Conservation (phyloP, 2,113 vertebrate genomes). For the Sturnira hondurensis region DNA sequence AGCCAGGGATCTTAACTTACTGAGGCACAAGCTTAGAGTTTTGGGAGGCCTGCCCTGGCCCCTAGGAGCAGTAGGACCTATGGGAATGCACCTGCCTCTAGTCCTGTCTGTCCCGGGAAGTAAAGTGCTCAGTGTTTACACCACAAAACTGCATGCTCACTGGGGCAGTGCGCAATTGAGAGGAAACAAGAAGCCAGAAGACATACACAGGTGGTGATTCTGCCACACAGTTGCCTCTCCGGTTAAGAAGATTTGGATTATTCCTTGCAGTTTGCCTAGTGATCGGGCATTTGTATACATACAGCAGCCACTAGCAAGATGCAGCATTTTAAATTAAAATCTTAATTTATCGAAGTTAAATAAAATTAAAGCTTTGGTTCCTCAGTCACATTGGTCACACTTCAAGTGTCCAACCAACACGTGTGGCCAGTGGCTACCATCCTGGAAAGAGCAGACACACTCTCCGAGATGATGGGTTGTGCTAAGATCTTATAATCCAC, state of each 20-base stretch:
- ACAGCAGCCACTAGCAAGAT: rapidly evolving
- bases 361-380: not conserved
- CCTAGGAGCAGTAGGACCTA: not conserved
- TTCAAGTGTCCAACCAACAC: not conserved
- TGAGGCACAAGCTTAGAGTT: not conserved
- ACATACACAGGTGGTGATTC: rapidly evolving
- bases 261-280: not conserved
- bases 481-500: not conserved
- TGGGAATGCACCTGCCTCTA: not conserved
- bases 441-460: too few relatives aligned
- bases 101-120: rapidly evolving
- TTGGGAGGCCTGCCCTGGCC: not conserved
- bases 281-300: not conserved
- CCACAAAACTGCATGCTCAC: too few relatives aligned
- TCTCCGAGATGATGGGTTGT: not conserved
- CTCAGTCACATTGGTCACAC: not conserved
- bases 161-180: not conserved
- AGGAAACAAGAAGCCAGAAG: not conserved
- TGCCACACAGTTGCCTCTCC: too few relatives aligned
- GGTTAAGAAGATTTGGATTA: not conserved
- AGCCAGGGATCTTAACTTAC: not conserved
- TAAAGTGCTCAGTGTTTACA: rapidly evolving
- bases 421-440: not conserved
- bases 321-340: not conserved
- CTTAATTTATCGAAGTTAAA: not conserved